Base-by-base conservation (phyloP, 2,797 vertebrate genomes). In the Gadopsis bispinosus region DNA sequence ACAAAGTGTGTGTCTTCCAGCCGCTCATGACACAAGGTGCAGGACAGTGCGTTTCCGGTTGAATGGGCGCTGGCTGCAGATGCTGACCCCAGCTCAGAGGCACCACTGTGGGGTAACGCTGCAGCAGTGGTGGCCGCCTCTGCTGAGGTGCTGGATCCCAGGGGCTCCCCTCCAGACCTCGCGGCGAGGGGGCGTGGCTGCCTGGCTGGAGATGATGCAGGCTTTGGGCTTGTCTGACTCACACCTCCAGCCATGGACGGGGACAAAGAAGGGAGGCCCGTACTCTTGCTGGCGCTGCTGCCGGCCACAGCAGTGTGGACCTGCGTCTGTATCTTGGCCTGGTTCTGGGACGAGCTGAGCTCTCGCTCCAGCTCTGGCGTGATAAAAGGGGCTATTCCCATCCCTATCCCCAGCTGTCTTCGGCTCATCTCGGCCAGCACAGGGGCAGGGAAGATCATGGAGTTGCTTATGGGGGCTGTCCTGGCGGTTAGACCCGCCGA, bases 321-420 rank as follows among this genome's bases (percentile, higher is more conserved):
- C 74, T 92, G 92, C 0, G 73, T 69, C 80, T 92, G 90, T 0
- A 55, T 61, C 75, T 93, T 93, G 73, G 81, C 26, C 83, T 91
- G 91, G 70, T 75, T 83, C 83, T 93, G 93, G 58, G 92, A 86
- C 1, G 90, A 92, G 20, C 96, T 97, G 64, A 95, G 91, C 80
- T 95, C 95, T 17, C 93, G 88, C 88, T 97, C 97, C 59, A 96
- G 95, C 80, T 97, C 97, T 0, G 94, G 94, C 26, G 93, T 93
- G 73, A 96, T 93, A 47, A 96, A 97, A 0, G 94, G 88, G 0
- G 91, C 79, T 16, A 96, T 92, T 0, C 91, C 90, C 92, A 94
- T 93, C 7, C 92, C 91, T 19, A 95, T 89, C 0, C 94, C 89
- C 69, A 95, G 84, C 75, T 95, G 95, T 19, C 95, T 91, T 80